phyloP scores from a whole-genome alignment of 35 echinoderm and acorn worm genomes.

The Eucidaris tribuloides region DNA sequence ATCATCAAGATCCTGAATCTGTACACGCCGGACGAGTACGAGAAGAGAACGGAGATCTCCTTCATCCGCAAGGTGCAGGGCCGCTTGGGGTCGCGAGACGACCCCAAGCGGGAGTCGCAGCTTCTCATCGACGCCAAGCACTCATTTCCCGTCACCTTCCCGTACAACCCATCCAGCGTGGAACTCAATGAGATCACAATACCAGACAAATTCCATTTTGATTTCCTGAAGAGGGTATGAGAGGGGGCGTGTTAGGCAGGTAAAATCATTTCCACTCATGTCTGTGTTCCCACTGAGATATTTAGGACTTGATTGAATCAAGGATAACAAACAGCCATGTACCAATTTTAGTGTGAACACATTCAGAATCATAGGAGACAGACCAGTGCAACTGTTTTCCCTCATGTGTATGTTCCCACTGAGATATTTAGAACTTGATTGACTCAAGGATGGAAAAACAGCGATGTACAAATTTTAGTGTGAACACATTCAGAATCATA shows the following conservation, averaged over 20 bases:
- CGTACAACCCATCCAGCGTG: constrained; percentile 87
- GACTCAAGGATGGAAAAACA: no score
- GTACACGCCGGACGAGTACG: constrained; percentile 97
- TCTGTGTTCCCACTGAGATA: not conserved
- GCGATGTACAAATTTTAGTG: no score
- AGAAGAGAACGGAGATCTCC: constrained; percentile 76
- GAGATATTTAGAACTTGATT: no score
- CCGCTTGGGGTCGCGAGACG: constrained; percentile 42
- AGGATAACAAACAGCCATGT: not conserved
- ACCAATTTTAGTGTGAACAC: not conserved
- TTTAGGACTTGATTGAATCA: not conserved
- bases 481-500: no score
- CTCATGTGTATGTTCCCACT: not conserved
- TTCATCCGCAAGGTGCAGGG: constrained; percentile 92
- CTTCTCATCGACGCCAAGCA: constrained; percentile 92
- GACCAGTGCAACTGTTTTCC: not conserved
- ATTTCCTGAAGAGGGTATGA: constrained; percentile 69
- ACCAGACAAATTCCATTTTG: constrained; percentile 63
- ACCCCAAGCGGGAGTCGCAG: constrained; percentile 77
- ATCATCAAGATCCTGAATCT: constrained; percentile 96
- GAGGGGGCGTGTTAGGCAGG: not conserved
- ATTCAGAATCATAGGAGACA: not conserved
- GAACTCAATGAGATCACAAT: constrained; percentile 76
- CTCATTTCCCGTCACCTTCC: constrained; percentile 91
- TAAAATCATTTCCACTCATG: not conserved